Evolutionary conservation across 2,797 vertebrate species (phyloP), one percentile per base, ranked within the genome.

Genomic region (Epinephelus awoara): DNA sequence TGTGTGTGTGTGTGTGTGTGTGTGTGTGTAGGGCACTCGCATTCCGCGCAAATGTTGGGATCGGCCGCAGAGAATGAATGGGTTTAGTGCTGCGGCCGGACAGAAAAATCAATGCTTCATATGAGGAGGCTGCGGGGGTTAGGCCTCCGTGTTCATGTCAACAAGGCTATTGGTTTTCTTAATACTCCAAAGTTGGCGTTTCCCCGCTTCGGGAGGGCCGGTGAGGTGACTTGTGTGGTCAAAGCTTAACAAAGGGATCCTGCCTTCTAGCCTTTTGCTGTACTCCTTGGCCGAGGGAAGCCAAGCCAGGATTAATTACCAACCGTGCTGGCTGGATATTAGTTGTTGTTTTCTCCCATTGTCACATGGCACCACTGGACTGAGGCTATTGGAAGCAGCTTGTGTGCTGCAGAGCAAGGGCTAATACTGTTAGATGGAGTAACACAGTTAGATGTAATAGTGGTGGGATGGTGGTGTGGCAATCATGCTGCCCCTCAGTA

Each of bases 51-150:
- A 86, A 84, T 88, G 85, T 78, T 54, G 88, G 86, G 80, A 85
- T 90, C 94, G 96, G 96, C 97, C 97, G 96, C 96, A 96, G 95
- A 97, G 97, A 98, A 99, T 98, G 97, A 97, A 99, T 99, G 97
- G 96, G 95, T 97, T 97, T 95, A 95, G 97, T 96, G 94, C 95
- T 91, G 95, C 91, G 91, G 94, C 95, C 92, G 94, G 98, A 99
- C 97, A 98, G 97, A 96, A 98, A 99, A 99, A 99, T 99, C 98
- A 98, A 99, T 99, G 97, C 95, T 96, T 99, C 97, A 98, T 98
- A 99, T 97, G 96, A 97, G 96, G 96, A 97, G 96, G 97, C 98
- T 98, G 97, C 96, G 96, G 97, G 98, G 98, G 97, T 98, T 97
- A 98, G 97, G 96, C 96, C 97, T 97, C 96, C 96, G 95, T 97